A percentile compares a stretch with the other conserved stretches of the same genome.
These are phyloP conservation scores for Melospiza melodia DNA, from an alignment of 2,113 vertebrate genomes.

Conservation along the genomic window DNA sequence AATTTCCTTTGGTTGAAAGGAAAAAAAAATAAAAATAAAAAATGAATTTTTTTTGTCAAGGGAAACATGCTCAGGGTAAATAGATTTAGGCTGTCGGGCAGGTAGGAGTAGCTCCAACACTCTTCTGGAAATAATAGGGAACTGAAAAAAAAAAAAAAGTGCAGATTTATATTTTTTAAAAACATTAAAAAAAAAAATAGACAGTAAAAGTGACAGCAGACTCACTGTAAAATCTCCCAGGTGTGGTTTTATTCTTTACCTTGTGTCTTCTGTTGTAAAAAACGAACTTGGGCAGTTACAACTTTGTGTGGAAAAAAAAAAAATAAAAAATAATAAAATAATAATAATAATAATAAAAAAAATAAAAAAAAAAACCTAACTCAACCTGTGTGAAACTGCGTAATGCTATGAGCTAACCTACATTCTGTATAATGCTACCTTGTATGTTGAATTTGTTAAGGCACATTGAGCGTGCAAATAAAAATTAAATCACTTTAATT, in stretches of 20 bases:
- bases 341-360: slow-evolving; percentile 4
- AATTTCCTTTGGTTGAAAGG: slow-evolving; percentile 33
- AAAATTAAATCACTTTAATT: no score
- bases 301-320: slow-evolving; percentile 50
- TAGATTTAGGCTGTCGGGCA: slow-evolving; percentile 20
- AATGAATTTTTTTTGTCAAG: slow-evolving; percentile 39
- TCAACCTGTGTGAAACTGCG: slow-evolving; percentile 71
- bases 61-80: slow-evolving; percentile 65
- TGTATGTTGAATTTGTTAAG: slow-evolving; percentile 82
- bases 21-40: neutral
- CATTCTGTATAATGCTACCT: slow-evolving; percentile 83
- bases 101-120: slow-evolving; percentile 33
- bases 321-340: neutral
- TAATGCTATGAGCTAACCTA: slow-evolving; percentile 80
- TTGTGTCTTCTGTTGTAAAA: slow-evolving; percentile 79
- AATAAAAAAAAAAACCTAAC: slow-evolving; percentile 37
- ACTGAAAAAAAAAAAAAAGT: neutral
- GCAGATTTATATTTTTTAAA: slow-evolving; percentile 59
- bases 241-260: slow-evolving; percentile 74
- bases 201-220: slow-evolving; percentile 52
- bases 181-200: neutral
- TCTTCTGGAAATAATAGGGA: slow-evolving; percentile 36
- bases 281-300: slow-evolving; percentile 67
- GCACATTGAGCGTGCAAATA: no score
- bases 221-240: slow-evolving; percentile 64